phyloP scores from a whole-genome alignment of 2,797 vertebrate species.

The Tokudaia tokunoshimensis region DNA sequence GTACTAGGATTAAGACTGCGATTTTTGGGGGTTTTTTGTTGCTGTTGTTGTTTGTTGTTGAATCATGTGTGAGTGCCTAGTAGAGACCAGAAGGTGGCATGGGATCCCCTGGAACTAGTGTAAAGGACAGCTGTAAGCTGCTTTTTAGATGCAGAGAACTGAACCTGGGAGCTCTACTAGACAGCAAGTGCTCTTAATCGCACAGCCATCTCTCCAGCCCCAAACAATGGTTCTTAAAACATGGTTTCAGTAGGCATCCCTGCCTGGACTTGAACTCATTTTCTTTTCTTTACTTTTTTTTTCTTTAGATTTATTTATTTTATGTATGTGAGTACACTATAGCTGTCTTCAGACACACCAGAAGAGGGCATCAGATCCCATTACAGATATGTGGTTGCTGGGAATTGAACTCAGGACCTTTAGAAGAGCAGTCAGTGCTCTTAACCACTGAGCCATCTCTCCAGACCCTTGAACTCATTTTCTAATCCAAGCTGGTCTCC shows the following conservation, averaged over 20 bases:
- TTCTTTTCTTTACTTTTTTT: not conserved
- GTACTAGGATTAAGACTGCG: not conserved
- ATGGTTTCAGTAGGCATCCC: not conserved
- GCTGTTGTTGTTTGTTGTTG: not conserved
- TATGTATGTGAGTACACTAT: no score
- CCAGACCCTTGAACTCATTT: not conserved
- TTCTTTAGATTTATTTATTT: no score
- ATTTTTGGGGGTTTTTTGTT: not conserved
- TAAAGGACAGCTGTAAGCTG: not conserved
- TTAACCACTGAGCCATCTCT: no score
- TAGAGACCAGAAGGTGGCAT: not conserved
- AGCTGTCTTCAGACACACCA: no score
- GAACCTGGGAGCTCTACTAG: not conserved
- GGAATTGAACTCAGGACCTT: no score
- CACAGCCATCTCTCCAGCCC: not conserved
- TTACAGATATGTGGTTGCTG: no score
- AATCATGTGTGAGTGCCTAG: not conserved
- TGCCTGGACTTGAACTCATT: not conserved
- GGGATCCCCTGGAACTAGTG: not conserved
- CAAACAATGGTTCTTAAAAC: not conserved
- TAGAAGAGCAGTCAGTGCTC: no score
- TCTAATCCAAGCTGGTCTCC: not conserved
- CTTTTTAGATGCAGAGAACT: no score
- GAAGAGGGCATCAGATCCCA: no score
- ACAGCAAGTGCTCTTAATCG: not conserved